These are phyloP conservation scores for Desoria tigrina DNA, from an alignment of 2,888 invertebrate genomes.

Conservation along the genomic window DNA sequence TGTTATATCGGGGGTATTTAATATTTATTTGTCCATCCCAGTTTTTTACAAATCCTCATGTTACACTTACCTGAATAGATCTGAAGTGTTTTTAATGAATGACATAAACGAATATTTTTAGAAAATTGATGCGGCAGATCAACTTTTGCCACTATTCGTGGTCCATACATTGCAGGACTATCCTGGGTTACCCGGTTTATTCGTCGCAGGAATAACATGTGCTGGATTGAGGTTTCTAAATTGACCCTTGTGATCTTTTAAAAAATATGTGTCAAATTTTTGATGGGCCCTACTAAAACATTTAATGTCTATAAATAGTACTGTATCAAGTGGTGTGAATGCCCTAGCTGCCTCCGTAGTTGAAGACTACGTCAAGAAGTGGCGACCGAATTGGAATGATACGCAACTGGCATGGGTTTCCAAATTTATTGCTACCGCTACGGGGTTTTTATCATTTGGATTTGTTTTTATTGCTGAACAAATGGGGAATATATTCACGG, in stretches of 20 bases:
- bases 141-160: conserved; percentile 85
- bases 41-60: too few relatives aligned
- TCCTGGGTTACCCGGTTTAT: conserved; percentile 83
- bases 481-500: conserved; percentile 58
- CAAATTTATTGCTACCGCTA: conserved; percentile 65
- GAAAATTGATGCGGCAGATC: conserved; percentile 72
- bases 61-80: too few relatives aligned
- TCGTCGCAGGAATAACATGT: conserved; percentile 73
- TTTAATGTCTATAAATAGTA: conserved; percentile 65
- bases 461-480: conserved; percentile 85
- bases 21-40: too few relatives aligned
- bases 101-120: too few relatives aligned
- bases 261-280: background rate
- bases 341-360: conserved; percentile 88
- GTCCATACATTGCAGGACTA: conserved; percentile 75
- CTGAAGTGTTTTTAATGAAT: background rate
- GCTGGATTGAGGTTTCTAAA: conserved; percentile 51
- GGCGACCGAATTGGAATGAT: conserved; percentile 55
- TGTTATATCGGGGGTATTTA: too few relatives aligned
- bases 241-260: background rate
- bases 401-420: conserved; percentile 69
- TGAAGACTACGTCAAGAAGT: conserved; percentile 71
- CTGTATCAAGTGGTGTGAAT: conserved; percentile 92
- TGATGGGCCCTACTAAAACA: background rate
- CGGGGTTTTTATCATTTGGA: conserved; percentile 74